Evolutionary conservation across 1,140 invertebrate genomes (phyloP).

Genomic region (Acromyrmex echinatior): DNA sequence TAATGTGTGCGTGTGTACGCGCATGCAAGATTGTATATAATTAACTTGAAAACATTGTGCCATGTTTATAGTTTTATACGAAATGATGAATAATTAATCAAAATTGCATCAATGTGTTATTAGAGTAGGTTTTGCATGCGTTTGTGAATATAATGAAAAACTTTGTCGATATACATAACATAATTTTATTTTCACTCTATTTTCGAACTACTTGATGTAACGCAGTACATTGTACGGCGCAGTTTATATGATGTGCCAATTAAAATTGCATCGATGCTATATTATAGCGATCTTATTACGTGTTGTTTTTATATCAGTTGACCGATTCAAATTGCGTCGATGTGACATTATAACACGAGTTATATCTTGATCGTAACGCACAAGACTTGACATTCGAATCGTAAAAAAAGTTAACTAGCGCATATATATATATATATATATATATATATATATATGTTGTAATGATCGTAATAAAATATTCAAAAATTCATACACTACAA

Average conservation of each 20-base stretch:
- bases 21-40: background rate
- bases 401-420: background rate
- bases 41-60: background rate
- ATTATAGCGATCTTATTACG: slow-evolving; percentile 38
- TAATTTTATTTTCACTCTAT: slow-evolving; percentile 3
- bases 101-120: background rate
- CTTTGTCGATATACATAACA: background rate
- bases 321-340: slow-evolving; percentile 49
- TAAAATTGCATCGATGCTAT: slow-evolving; percentile 33
- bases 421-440: background rate
- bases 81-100: background rate
- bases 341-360: background rate
- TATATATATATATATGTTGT: no score
- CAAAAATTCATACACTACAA: background rate
- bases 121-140: background rate
- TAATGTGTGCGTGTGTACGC: no score
- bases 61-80: background rate
- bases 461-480: slow-evolving; percentile 8
- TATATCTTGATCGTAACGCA: background rate
- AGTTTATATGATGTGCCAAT: slow-evolving; percentile 35
- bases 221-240: background rate
- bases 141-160: background rate
- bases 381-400: background rate
- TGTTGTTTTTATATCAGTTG: slow-evolving; percentile 34
- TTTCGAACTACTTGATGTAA: slow-evolving; percentile 2